These are phyloP conservation scores for Ciconia boyciana DNA, from an alignment of 2,113 vertebrate genomes.

Conservation along the genomic window DNA sequence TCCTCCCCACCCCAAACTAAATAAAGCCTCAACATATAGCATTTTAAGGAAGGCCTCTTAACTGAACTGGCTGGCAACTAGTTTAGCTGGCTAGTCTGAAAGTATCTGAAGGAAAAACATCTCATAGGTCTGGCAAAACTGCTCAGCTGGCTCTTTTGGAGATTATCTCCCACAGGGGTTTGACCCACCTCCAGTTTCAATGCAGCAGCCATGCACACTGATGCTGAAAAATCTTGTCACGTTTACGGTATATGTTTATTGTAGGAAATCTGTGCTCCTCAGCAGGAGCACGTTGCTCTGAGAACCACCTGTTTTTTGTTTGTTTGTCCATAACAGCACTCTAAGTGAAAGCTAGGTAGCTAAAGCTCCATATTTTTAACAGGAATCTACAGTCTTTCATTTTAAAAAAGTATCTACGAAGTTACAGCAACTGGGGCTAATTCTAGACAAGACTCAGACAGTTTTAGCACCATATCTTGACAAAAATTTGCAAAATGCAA, in stretches of 20 bases:
- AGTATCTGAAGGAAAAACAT: background rate
- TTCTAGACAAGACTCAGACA: background rate
- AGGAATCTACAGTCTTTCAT: background rate
- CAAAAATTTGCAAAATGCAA: background rate
- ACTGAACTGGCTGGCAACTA: background rate
- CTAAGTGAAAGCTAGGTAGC: background rate
- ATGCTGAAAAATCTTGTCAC: background rate
- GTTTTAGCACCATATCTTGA: background rate
- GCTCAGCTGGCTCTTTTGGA: background rate
- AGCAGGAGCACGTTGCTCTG: rapidly evolving
- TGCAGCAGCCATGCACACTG: background rate
- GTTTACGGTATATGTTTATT: background rate
- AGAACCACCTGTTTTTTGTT: background rate
- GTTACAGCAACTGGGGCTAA: background rate
- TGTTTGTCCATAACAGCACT: background rate
- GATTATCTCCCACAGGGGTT: background rate
- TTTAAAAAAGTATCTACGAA: background rate
- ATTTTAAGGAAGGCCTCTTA: background rate
- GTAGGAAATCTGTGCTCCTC: background rate
- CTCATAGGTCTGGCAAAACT: background rate
- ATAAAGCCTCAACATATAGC: background rate
- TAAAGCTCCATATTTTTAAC: background rate
- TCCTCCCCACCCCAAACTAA: background rate
- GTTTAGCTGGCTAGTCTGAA: background rate
- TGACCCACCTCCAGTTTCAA: background rate